These are phyloP conservation scores for Bombus turneri DNA, from an alignment of 1,140 invertebrate genomes.

Conservation along the genomic window DNA sequence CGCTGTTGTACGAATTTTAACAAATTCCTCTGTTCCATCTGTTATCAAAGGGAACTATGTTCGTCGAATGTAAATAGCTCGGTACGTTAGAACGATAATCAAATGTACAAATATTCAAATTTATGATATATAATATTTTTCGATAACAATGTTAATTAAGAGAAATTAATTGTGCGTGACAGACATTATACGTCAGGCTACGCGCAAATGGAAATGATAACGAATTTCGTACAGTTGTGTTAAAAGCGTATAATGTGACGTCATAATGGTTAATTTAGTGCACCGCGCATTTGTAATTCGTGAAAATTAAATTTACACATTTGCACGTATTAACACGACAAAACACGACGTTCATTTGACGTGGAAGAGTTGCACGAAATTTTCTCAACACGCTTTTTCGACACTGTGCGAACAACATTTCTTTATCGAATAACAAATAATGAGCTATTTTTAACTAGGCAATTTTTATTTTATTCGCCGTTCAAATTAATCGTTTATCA, in stretches of 20 bases:
- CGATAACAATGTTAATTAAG: background rate
- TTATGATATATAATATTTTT: background rate
- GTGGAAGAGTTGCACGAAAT: background rate
- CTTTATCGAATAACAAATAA: background rate
- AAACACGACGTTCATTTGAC: constrained; percentile 5
- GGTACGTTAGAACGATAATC: background rate
- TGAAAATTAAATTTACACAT: constrained; percentile 29
- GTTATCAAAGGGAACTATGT: background rate
- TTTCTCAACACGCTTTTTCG: no score
- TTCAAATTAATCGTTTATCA: rapidly evolving
- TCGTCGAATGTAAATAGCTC: background rate
- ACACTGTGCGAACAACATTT: background rate
- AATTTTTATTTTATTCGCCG: no score
- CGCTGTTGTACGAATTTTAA: no score
- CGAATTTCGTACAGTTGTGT: constrained; percentile 9
- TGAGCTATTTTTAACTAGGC: background rate
- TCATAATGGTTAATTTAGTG: constrained; percentile 24
- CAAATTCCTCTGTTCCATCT: background rate
- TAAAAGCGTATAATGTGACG: background rate
- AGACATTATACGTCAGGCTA: background rate
- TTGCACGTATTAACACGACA: constrained; percentile 3
- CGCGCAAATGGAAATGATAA: constrained; percentile 14
- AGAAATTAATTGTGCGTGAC: background rate
- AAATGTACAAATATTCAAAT: background rate
- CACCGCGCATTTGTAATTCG: background rate